These are phyloP conservation scores for Branchellion lobata DNA, from an alignment of 2,888 invertebrate species.

Conservation along the genomic window DNA sequence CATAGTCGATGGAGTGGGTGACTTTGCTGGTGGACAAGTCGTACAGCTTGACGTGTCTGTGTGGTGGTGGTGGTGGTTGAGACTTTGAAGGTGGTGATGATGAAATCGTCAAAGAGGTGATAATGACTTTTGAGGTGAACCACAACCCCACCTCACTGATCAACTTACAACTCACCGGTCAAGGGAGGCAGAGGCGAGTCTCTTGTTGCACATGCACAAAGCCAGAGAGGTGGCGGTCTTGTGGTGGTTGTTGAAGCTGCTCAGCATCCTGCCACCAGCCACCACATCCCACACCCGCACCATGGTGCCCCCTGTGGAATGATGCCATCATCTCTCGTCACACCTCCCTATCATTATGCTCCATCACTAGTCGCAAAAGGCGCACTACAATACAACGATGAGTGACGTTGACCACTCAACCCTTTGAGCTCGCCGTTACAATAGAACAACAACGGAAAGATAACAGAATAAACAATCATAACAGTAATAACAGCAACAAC, in stretches of 20 bases:
- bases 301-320: conserved; percentile 74
- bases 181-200: conserved; percentile 83
- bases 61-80: not conserved
- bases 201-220: conserved; percentile 77
- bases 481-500: too few species aligned
- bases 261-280: conserved; percentile 76
- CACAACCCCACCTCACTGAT: too few species aligned
- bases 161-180: conserved; percentile 68
- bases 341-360: too few species aligned
- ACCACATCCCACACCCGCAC: conserved; percentile 90
- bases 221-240: conserved; percentile 87
- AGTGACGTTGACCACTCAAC: too few species aligned
- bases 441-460: not conserved
- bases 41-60: conserved; percentile 81
- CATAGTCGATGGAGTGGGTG: conserved; percentile 84
- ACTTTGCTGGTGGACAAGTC: conserved; percentile 81
- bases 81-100: too few species aligned
- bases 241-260: conserved; percentile 85
- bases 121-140: too few species aligned
- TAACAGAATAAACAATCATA: too few species aligned
- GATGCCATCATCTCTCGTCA: not conserved
- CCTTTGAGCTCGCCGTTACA: too few species aligned
- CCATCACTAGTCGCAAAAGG: too few species aligned
- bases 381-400: too few species aligned
- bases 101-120: too few species aligned